Conservation (phyloP, 2,888 invertebrate species). For the Catocala fraxini region DNA sequence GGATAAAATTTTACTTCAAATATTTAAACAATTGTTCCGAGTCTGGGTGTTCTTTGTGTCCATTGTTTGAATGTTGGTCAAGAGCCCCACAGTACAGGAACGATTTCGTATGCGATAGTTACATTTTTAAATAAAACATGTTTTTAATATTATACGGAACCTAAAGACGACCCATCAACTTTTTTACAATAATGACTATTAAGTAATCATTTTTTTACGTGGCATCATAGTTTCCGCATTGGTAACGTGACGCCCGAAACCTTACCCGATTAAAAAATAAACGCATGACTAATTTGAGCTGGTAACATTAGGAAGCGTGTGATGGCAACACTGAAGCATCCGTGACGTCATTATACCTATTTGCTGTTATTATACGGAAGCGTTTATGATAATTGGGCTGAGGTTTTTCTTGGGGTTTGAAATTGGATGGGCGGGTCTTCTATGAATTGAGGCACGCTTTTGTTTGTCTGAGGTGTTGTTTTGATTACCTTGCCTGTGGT, state of each 20-base stretch:
- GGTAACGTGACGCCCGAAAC: slow-evolving; percentile 33
- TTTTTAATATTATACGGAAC: slow-evolving; percentile 9
- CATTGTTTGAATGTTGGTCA: no score
- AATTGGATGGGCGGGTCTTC: slow-evolving; percentile 11
- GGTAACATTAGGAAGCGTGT: slow-evolving; percentile 23
- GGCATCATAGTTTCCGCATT: slow-evolving; percentile 38
- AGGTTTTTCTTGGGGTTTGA: neutral
- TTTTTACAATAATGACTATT: slow-evolving; percentile 26
- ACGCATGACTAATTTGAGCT: slow-evolving; percentile 25
- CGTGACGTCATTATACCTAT: slow-evolving; percentile 33
- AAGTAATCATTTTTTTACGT: slow-evolving; percentile 28
- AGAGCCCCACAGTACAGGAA: no score
- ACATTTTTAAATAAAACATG: no score
- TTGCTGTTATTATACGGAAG: slow-evolving; percentile 38
- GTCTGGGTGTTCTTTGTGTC: no score
- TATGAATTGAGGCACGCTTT: neutral
- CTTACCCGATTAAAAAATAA: slow-evolving; percentile 28
- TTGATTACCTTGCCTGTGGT: no score
- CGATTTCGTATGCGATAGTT: no score
- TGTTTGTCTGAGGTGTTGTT: no score
- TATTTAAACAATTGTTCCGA: no score
- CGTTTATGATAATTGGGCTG: slow-evolving; percentile 37
- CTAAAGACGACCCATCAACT: neutral
- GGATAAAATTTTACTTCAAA: no score
- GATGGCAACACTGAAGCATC: slow-evolving; percentile 27